A percentile compares a stretch with the other conserved stretches of the same genome.
These are phyloP conservation scores for Strigamia maritima DNA, from an alignment of 2,888 invertebrate genomes.

Conservation along the genomic window DNA sequence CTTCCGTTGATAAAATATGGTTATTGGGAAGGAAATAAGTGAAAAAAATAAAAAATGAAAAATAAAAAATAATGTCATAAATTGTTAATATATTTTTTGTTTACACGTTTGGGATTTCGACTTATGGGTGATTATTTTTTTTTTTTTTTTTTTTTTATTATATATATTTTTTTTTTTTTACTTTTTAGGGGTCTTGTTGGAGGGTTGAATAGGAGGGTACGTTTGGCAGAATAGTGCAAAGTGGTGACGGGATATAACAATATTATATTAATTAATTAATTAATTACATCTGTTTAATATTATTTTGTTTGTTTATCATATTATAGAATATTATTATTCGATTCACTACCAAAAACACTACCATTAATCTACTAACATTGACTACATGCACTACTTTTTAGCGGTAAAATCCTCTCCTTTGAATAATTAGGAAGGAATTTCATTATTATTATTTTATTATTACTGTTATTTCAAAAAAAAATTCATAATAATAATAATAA, in stretches of 20 bases:
- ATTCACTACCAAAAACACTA: not conserved
- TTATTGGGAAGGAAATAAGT: no score
- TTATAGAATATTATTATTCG: constrained; percentile 7
- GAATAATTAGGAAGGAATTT: constrained; percentile 15
- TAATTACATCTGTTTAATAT: constrained; percentile 7
- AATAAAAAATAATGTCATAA: no score
- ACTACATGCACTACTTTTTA: constrained; percentile 15
- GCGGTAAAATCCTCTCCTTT: constrained; percentile 15
- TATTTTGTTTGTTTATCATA: constrained; percentile 5
- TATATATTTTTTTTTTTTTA: not conserved
- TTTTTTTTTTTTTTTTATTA: no score
- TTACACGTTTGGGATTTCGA: no score
- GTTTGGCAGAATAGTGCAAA: constrained; percentile 1
- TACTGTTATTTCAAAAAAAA: not conserved
- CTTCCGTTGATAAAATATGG: not conserved
- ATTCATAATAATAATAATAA: not conserved
- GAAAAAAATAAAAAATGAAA: no score
- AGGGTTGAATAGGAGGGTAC: not conserved
- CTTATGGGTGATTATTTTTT: no score
- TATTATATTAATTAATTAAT: constrained; percentile 7
- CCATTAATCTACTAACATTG: constrained; percentile 10
- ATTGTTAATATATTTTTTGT: no score
- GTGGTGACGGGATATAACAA: constrained; percentile 15
- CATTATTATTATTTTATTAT: not conserved
- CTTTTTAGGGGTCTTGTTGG: not conserved